Conservation (phyloP, 2,113 vertebrate genomes). For the Cettia cetti region DNA sequence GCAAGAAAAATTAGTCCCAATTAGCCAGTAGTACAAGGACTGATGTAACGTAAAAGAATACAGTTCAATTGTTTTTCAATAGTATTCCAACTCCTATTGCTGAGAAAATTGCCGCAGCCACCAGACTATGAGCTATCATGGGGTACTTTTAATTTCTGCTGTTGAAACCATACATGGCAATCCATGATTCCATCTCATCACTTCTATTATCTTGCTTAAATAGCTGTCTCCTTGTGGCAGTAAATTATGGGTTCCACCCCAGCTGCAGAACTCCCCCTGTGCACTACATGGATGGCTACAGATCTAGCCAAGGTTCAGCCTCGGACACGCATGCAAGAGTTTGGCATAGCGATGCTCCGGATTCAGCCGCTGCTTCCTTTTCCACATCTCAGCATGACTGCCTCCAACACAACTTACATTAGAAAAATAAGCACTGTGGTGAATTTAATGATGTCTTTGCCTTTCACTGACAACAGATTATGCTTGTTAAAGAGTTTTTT, state of each 20-base stretch:
- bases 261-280: not conserved
- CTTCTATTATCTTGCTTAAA: not conserved
- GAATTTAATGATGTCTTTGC: constrained; percentile 19
- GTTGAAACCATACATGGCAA: not conserved
- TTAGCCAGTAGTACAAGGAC: not conserved
- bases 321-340: rapidly evolving
- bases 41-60: not conserved
- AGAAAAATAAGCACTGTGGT: constrained; percentile 14
- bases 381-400: constrained; percentile 8
- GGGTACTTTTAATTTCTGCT: not conserved
- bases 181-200: not conserved
- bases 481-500: constrained; percentile 9
- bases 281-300: not conserved
- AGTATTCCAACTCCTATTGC: not conserved
- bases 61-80: not conserved
- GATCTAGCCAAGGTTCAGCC: not conserved
- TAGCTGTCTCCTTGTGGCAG: rapidly evolving
- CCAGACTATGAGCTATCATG: not conserved
- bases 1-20: not conserved
- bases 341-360: not conserved
- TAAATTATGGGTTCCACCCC: not conserved
- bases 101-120: not conserved
- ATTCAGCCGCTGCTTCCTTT: not conserved
- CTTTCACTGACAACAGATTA: constrained; percentile 34
- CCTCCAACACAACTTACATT: not conserved